Base-by-base conservation (phyloP, 2,113 vertebrate species). In the Malurus melanocephalus region DNA sequence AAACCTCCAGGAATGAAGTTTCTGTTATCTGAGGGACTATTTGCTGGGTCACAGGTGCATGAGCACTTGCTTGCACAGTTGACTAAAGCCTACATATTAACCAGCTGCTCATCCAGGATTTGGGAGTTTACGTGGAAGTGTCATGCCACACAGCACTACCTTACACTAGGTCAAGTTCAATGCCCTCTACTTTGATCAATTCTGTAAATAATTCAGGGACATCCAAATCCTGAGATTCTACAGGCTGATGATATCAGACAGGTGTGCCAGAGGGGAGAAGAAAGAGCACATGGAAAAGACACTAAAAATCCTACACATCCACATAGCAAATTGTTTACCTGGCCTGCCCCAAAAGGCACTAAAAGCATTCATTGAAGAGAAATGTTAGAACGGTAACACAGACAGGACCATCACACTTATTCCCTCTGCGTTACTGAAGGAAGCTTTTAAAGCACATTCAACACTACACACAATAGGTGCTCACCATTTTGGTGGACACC, bases 81-180 rank as follows among this genome's bases (percentile, higher is more conserved):
- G 62, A 89, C 67, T 51, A 20, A 83, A 71, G 60, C 23, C 87
- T 86, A 79, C 53, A 83, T 23, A 94, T 91, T 94, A 94, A 93
- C 94, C 64, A 92, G n/a, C 11, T 38, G 16, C 67, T 48, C 81
- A 89, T 61, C 82, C 67, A 30, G 17, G 83, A 69, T n/a, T 57
- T 52, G 32, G 59, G 60, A 66, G 2, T 43, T 87, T 16, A 60
- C 3, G 1, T 10, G 1, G 4, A 32, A 67, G 19, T 30, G 23
- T 27, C 66, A 73, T 62, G 61, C 43, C n/a, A 30, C 43, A 64
- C 57, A 74, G 76, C 35, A 81, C 84, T 52, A 45, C 13, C 42
- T 77, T 42, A 62, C 45, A 72, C 76, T 16, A 56, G 30, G 30
- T 45, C 57, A 84, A 87, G 81, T 87, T 93, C 90, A 89, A 11